Conservation (phyloP, 1,140 invertebrate species). For the Mercenaria mercenaria region DNA sequence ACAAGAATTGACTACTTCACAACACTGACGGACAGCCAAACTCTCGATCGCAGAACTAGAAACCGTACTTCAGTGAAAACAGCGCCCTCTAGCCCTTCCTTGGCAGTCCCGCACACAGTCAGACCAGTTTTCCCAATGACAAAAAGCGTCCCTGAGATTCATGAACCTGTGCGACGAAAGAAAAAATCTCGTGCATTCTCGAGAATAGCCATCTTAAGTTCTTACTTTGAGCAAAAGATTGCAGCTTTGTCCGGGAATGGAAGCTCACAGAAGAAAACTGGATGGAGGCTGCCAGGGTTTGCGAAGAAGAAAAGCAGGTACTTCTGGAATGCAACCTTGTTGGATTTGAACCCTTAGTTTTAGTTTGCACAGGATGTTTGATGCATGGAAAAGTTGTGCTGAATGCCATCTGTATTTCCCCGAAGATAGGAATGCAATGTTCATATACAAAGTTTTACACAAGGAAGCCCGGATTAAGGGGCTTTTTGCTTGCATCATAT, state of each 20-base stretch:
- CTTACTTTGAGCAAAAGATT: conserved; percentile 83
- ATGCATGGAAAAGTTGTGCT: not conserved
- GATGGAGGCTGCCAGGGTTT: not conserved
- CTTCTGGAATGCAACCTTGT: conserved; percentile 27
- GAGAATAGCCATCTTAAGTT: conserved; percentile 82
- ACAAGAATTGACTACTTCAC: conserved; percentile 75
- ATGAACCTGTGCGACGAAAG: conserved; percentile 58
- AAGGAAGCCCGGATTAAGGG: not conserved
- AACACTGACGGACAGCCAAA: conserved; percentile 80
- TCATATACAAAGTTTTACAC: not conserved
- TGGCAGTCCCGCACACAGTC: not conserved
- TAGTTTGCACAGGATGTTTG: not conserved
- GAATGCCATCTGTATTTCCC: not conserved
- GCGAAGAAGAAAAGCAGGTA: conserved; percentile 55
- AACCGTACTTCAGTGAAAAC: conserved; percentile 27
- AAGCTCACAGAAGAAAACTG: conserved; percentile 48
- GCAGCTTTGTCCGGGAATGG: conserved; percentile 72
- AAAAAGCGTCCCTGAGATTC: conserved; percentile 58
- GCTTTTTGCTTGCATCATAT: no score
- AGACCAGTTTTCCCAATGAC: conserved; percentile 21
- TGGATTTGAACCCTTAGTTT: not conserved
- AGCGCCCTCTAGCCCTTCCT: not conserved
- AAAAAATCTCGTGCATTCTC: conserved; percentile 73
- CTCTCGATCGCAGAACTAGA: conserved; percentile 76
- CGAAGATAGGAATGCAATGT: not conserved